These are phyloP conservation scores for Tipula lateralis DNA, from an alignment of 2,888 invertebrate species.

Conservation along the genomic window DNA sequence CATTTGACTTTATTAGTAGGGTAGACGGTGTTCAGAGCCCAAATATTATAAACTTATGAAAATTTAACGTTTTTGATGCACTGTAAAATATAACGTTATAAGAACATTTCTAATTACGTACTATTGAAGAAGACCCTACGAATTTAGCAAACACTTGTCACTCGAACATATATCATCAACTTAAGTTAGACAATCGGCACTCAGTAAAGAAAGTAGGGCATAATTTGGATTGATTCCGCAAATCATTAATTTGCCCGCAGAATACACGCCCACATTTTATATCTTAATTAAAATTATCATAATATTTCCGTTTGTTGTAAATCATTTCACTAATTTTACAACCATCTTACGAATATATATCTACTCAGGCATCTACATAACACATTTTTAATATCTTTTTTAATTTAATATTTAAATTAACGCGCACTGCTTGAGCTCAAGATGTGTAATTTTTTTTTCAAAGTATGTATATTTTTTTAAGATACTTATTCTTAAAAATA, in stretches of 20 bases:
- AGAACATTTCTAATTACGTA: too few species aligned
- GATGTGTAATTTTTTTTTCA: slow-evolving; percentile 12
- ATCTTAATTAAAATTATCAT: not conserved
- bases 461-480: not conserved
- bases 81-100: too few species aligned
- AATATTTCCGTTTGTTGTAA: not conserved
- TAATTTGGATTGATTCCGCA: too few species aligned
- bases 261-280: not conserved
- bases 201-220: too few species aligned
- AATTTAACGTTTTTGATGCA: too few species aligned
- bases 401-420: slow-evolving; percentile 9
- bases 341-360: not conserved
- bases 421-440: slow-evolving; percentile 6
- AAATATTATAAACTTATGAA: too few species aligned
- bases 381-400: slow-evolving; percentile 9
- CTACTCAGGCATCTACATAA: not conserved
- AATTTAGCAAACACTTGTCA: too few species aligned
- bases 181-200: too few species aligned
- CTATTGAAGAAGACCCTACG: too few species aligned
- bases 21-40: too few species aligned
- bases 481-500: not conserved
- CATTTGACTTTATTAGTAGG: too few species aligned
- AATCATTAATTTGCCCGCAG: not conserved
- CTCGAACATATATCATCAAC: too few species aligned
- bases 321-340: not conserved